Evolutionary conservation across 2,113 vertebrate species (phyloP), one percentile per base, ranked within the genome.

Genomic region (Tor tambroides): DNA sequence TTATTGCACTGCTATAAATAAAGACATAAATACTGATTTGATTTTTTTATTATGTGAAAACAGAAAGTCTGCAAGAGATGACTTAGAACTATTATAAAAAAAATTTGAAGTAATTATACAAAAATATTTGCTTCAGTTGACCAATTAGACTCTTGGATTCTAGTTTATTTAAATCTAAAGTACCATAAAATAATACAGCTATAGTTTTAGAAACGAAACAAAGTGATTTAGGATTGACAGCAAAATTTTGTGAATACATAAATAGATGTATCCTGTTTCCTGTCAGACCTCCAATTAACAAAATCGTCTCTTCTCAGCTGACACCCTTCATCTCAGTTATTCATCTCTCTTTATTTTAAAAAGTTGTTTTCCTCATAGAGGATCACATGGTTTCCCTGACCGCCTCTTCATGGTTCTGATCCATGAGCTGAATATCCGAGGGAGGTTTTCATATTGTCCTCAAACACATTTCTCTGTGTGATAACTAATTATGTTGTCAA

Each of bases 381-480:
- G 6, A 75, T 67, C 21, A 46, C 51, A 69, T 65, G 30, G 30
- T 80, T 41, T 32, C n/a, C 56, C 41, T 32, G 41, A 28, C 59
- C n/a, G 51, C 17, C 69, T 14, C 65, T 49, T 77, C 28, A 30
- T 85, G 77, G 26, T 51, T 71, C 76, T 72, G 75, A 69, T 28
- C 11, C 46, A 61, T 61, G n/a, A 80, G 74, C 65, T 85, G 54
- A 79, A 46, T 85, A 77, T 88, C 78, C n/a, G 65, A 21, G 81
- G 9, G 80, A 86, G 43, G 89, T 91, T 91, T 93, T 78, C 38
- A 90, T 87, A 69, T 85, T 76, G 89, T 92, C 89, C 87, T 75
- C 82, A 90, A 93, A 91, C 90, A 87, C 26, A 88, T 89, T 85
- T 93, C 88, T 86, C 87, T 89, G 91, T 90, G 81, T 90, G 93